A percentile compares a stretch with the other conserved stretches of the same genome.
These are phyloP conservation scores for Nomia melanderi DNA, from an alignment of 1,140 invertebrate species.

Conservation along the genomic window DNA sequence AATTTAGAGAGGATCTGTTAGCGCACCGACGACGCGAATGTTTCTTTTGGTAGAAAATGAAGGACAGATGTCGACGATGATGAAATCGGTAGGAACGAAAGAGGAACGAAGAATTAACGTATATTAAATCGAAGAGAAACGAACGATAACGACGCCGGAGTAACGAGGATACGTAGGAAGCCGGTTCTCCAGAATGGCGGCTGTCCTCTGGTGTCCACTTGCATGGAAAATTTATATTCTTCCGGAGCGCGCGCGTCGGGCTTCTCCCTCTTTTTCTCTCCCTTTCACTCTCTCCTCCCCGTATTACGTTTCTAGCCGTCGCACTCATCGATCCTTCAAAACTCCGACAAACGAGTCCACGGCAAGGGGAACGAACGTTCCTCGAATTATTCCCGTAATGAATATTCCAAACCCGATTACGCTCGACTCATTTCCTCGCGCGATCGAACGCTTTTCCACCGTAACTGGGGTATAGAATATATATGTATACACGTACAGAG, in stretches of 20 bases:
- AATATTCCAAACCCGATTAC: not conserved
- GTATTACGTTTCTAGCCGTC: not conserved
- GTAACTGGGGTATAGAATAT: not conserved
- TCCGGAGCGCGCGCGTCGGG: not conserved
- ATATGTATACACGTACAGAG: not conserved
- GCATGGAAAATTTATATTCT: not conserved
- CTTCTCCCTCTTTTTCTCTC: not conserved
- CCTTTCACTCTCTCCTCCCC: not conserved
- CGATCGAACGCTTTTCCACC: conserved; percentile 7
- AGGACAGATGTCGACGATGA: not conserved
- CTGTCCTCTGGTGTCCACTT: not conserved
- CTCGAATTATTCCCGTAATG: not conserved
- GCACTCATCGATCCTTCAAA: not conserved
- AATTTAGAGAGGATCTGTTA: too few species aligned
- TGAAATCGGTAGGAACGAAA: not conserved
- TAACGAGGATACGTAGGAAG: not conserved
- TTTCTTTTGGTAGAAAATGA: not conserved
- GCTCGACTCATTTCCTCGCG: too few species aligned
- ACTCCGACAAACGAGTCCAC: not conserved
- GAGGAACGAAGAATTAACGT: not conserved
- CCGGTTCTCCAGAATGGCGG: not conserved
- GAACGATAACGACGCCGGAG: not conserved
- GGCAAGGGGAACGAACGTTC: not conserved
- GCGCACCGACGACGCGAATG: too few species aligned
- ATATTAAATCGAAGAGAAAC: not conserved